These are phyloP conservation scores for Myodes glareolus DNA, from an alignment of 2,113 vertebrate species.

Conservation along the genomic window DNA sequence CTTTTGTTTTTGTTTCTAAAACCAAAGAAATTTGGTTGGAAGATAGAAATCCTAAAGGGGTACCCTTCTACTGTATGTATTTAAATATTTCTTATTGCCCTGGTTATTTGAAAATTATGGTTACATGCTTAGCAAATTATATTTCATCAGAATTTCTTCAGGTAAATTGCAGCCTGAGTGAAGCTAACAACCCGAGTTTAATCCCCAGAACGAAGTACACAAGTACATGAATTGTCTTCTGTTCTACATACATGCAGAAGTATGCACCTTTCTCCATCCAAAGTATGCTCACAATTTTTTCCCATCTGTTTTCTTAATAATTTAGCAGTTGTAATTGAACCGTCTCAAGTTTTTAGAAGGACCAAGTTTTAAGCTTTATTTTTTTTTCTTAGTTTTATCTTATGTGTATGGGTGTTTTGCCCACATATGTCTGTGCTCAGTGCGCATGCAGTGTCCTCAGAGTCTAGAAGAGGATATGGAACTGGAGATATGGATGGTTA, in stretches of 20 bases:
- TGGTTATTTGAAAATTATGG: slow-evolving; percentile 29
- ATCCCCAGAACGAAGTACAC: background rate
- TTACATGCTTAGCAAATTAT: slow-evolving; percentile 1
- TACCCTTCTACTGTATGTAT: background rate
- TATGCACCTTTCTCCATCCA: background rate
- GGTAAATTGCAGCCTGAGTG: background rate
- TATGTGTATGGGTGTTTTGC: background rate
- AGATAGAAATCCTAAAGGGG: background rate
- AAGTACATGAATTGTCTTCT: too few relatives aligned
- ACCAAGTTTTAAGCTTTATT: background rate
- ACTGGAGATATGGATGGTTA: background rate
- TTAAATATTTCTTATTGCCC: slow-evolving; percentile 32
- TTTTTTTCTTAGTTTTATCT: background rate
- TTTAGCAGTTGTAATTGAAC: background rate
- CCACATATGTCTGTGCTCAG: background rate
- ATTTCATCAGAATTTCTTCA: background rate
- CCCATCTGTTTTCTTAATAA: background rate
- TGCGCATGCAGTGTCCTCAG: background rate
- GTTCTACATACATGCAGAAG: too few relatives aligned
- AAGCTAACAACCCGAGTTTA: background rate
- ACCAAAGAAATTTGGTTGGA: slow-evolving; percentile 3
- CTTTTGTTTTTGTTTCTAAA: background rate
- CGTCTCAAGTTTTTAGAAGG: background rate
- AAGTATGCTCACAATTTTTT: background rate
- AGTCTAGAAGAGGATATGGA: background rate